Percentiles rank a stretch among this genome's conserved stretches.
Conservation (phyloP, 1,140 invertebrate species). For the Drosophila micromelanica region DNA sequence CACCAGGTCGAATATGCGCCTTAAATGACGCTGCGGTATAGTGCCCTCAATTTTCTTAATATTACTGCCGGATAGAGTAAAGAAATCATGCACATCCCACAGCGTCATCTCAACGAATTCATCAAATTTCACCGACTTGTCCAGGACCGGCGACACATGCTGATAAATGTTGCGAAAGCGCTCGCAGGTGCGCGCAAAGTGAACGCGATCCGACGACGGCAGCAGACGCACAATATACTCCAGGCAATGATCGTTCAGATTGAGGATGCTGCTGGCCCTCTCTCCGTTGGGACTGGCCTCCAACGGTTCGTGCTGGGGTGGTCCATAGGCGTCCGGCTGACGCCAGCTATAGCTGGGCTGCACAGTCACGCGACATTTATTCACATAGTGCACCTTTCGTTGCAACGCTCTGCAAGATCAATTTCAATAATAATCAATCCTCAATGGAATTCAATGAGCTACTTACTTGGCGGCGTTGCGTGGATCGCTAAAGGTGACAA, state of each 20-base stretch:
- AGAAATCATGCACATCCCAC: constrained; percentile 68
- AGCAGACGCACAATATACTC: constrained; percentile 26
- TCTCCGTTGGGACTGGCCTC: neutral
- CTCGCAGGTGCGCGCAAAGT: constrained; percentile 51
- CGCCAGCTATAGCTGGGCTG: constrained; percentile 66
- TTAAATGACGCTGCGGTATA: constrained; percentile 9
- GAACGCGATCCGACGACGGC: constrained; percentile 40
- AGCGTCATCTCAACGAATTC: constrained; percentile 43
- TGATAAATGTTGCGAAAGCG: constrained; percentile 52
- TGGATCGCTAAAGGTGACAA: constrained; percentile 36
- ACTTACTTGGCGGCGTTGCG: constrained; percentile 60
- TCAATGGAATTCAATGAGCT: neutral
- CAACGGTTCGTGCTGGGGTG: neutral
- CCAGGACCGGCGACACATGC: constrained; percentile 9
- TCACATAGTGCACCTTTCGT: constrained; percentile 32
- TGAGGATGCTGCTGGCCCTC: constrained; percentile 26
- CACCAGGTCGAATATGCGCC: constrained; percentile 51
- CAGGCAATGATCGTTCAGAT: constrained; percentile 49
- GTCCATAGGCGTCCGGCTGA: constrained; percentile 52
- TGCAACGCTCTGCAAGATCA: constrained; percentile 14
- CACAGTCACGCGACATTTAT: constrained; percentile 23
- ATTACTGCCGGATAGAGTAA: constrained; percentile 47
- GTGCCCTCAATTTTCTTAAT: constrained; percentile 35
- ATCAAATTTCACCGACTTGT: constrained; percentile 25
- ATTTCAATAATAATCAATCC: neutral